Conservation (phyloP, 1,140 invertebrate genomes). For the Vanessa atalanta region DNA sequence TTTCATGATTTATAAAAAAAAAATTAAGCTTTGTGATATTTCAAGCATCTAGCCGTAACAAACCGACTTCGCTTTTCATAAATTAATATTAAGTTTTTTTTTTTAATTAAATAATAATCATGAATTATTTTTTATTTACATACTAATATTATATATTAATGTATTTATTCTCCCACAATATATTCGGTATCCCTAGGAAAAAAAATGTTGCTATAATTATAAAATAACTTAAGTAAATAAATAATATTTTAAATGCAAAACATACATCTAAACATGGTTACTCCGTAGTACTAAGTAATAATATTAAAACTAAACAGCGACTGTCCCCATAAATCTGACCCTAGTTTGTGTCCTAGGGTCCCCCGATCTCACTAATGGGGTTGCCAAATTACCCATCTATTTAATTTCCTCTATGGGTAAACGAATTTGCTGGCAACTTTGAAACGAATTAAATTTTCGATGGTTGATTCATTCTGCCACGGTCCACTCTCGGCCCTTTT, state of each 20-base stretch:
- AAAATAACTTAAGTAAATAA: neutral
- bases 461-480: conserved; percentile 66
- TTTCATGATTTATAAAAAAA: too few species aligned
- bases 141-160: too few species aligned
- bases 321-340: conserved; percentile 59
- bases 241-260: neutral
- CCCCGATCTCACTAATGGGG: conserved; percentile 62
- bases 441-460: conserved; percentile 74
- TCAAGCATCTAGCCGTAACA: too few species aligned
- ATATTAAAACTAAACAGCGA: conserved; percentile 24
- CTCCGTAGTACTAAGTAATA: neutral
- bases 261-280: conserved; percentile 10
- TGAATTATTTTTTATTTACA: too few species aligned
- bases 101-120: too few species aligned
- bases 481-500: conserved; percentile 35
- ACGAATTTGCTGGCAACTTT: conserved; percentile 79
- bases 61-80: too few species aligned
- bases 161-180: too few species aligned
- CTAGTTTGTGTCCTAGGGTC: conserved; percentile 56
- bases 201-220: neutral
- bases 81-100: too few species aligned
- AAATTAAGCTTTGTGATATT: too few species aligned
- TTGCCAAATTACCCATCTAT: conserved; percentile 78
- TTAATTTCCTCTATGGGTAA: conserved; percentile 79
- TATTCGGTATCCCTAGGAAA: too few species aligned